phyloP scores from a whole-genome alignment of 1,140 invertebrate genomes.

The Drosophila asahinai region DNA sequence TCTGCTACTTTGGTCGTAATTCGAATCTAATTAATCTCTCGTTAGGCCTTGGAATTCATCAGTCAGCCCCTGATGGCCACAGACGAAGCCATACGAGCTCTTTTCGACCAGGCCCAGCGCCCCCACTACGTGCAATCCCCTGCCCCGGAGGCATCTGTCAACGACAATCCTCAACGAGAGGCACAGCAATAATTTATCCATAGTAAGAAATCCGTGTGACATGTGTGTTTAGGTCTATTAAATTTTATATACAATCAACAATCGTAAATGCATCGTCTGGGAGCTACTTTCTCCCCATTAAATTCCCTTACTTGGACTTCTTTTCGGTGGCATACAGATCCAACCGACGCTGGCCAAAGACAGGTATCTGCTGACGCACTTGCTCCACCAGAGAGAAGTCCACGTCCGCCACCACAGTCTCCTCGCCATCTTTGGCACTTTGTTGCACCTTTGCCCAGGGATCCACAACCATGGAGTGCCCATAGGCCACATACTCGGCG shows the following conservation, averaged over 20 bases:
- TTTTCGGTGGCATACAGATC: constrained; percentile 91
- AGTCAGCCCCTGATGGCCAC: constrained; percentile 82
- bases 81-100: constrained; percentile 80
- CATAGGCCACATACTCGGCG: constrained; percentile 94
- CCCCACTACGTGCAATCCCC: constrained; percentile 49
- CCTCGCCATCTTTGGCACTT: constrained; percentile 90
- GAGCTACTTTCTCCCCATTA: constrained; percentile 15
- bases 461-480: constrained; percentile 93
- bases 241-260: constrained; percentile 46
- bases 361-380: constrained; percentile 93
- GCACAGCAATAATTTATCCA: constrained; percentile 32
- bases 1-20: not conserved
- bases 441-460: constrained; percentile 94
- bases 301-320: constrained; percentile 35
- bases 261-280: constrained; percentile 41
- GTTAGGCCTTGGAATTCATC: constrained; percentile 74
- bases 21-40: not conserved
- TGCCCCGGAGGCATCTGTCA: constrained; percentile 1
- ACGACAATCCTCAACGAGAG: constrained; percentile 21
- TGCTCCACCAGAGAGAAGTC: constrained; percentile 91
- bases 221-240: constrained; percentile 29
- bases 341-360: constrained; percentile 90
- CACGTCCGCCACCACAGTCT: constrained; percentile 91
- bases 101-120: constrained; percentile 77
- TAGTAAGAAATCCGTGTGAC: constrained; percentile 14